Percentiles rank a stretch among this genome's conserved stretches.
phyloP scores from a whole-genome alignment of 1,140 invertebrate genomes.

The Heliconius congener region DNA sequence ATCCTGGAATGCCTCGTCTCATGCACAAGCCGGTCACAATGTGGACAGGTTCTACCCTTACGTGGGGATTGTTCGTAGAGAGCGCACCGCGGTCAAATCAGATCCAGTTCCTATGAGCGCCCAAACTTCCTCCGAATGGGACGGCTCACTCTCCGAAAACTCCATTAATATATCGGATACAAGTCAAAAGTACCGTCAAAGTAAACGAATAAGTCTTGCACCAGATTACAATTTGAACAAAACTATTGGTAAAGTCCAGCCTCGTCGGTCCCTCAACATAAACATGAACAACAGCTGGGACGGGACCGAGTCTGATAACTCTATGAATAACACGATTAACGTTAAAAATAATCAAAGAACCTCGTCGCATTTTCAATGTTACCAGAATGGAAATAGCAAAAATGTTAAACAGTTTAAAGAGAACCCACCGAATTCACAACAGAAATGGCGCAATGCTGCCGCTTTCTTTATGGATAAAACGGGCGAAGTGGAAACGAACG shows the following conservation, averaged over 20 bases:
- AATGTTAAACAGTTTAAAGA: conserved; percentile 49
- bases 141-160: conserved; percentile 55
- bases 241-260: conserved; percentile 56
- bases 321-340: conserved; percentile 56
- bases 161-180: conserved; percentile 52
- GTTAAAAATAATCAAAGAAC: conserved; percentile 57
- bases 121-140: conserved; percentile 51
- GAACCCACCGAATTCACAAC: conserved; percentile 53
- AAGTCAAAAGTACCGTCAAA: conserved; percentile 64
- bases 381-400: conserved; percentile 53
- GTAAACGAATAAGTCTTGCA: conserved; percentile 64
- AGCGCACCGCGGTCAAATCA: conserved; percentile 59
- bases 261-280: conserved; percentile 66
- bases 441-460: conserved; percentile 74
- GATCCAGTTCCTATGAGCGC: conserved; percentile 41
- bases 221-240: conserved; percentile 63
- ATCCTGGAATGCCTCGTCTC: conserved; percentile 71
- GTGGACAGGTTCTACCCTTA: conserved; percentile 73
- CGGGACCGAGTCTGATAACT: conserved; percentile 56
- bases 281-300: conserved; percentile 58
- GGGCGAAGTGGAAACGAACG: conserved; percentile 61
- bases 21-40: conserved; percentile 60
- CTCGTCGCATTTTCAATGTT: conserved; percentile 44
- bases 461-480: conserved; percentile 77
- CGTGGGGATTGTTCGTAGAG: conserved; percentile 51